phyloP scores from a whole-genome alignment of 1,140 invertebrate genomes.

The Eriocheir sinensis region DNA sequence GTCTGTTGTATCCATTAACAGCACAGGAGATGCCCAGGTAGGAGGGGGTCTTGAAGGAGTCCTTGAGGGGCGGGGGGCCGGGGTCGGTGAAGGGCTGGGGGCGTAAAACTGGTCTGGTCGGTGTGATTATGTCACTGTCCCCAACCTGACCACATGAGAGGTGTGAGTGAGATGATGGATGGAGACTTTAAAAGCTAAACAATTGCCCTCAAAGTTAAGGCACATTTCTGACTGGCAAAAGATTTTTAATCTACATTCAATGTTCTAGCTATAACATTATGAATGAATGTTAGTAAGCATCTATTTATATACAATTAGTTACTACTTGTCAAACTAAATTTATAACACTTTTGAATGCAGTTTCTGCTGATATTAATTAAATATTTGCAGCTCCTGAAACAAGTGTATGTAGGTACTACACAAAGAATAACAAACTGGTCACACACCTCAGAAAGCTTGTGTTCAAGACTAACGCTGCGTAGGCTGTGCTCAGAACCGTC shows the following conservation, averaged over 20 bases:
- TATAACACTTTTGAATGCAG: too few species aligned
- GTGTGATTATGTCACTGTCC: slow-evolving; percentile 38
- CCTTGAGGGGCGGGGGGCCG: slow-evolving; percentile 26
- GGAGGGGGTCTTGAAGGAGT: slow-evolving; percentile 84
- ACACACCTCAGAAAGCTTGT: slow-evolving; percentile 63
- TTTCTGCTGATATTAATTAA: too few species aligned
- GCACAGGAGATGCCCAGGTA: slow-evolving; percentile 94
- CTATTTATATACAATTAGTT: too few species aligned
- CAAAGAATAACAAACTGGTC: slow-evolving; percentile 8
- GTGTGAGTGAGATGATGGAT: too few species aligned
- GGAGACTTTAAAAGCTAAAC: too few species aligned
- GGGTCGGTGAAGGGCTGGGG: slow-evolving; percentile 68
- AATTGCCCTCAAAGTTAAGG: too few species aligned
- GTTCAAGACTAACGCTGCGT: slow-evolving; percentile 68
- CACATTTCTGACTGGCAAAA: too few species aligned
- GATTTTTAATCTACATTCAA: too few species aligned
- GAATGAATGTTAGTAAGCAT: too few species aligned
- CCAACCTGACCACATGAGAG: slow-evolving; percentile 6
- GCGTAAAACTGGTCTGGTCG: slow-evolving; percentile 50
- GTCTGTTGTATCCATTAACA: slow-evolving; percentile 90
- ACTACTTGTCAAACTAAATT: too few species aligned
- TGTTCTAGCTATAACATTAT: neutral
- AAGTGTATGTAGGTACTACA: neutral
- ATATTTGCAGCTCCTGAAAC: too few species aligned
- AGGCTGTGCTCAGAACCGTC: slow-evolving; percentile 66